Conservation (phyloP, 1,140 invertebrate genomes). For the Brachionus rotundiformis region DNA sequence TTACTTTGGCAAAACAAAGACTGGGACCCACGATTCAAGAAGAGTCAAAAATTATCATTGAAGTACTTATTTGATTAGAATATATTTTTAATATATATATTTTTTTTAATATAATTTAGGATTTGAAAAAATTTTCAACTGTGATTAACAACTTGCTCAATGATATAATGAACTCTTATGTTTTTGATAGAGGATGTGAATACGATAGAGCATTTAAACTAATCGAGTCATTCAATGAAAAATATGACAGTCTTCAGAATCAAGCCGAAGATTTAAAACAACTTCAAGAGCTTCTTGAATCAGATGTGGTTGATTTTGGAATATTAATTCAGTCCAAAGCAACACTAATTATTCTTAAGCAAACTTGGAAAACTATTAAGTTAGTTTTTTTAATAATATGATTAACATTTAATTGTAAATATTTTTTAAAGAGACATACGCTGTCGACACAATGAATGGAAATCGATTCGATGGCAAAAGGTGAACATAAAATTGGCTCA, state of each 20-base stretch:
- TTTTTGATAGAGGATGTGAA: slow-evolving; percentile 46
- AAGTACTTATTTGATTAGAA: slow-evolving; percentile 54
- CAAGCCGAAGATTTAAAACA: slow-evolving; percentile 60
- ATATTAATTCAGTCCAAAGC: slow-evolving; percentile 58
- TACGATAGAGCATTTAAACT: slow-evolving; percentile 56
- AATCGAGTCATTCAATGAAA: slow-evolving; percentile 59
- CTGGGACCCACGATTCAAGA: slow-evolving; percentile 64
- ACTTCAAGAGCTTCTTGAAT: slow-evolving; percentile 62
- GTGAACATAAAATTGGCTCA: slow-evolving; percentile 60
- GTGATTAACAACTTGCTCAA: slow-evolving; percentile 31
- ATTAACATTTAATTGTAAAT: not conserved
- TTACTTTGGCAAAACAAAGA: slow-evolving; percentile 64
- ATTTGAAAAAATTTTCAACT: slow-evolving; percentile 42
- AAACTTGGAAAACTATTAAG: slow-evolving; percentile 62
- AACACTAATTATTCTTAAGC: slow-evolving; percentile 59
- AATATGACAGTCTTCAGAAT: slow-evolving; percentile 54
- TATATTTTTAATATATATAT: not conserved
- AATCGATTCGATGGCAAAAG: slow-evolving; percentile 63
- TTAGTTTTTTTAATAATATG: slow-evolving; percentile 52
- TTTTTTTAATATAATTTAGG: not conserved
- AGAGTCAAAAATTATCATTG: slow-evolving; percentile 62
- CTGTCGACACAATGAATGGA: slow-evolving; percentile 62
- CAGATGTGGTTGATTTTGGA: slow-evolving; percentile 61
- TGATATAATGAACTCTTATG: slow-evolving; percentile 14
- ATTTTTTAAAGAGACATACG: slow-evolving; percentile 57